These are phyloP conservation scores for Oncorhynchus gorbuscha DNA, from an alignment of 2,113 vertebrate species.

Conservation along the genomic window DNA sequence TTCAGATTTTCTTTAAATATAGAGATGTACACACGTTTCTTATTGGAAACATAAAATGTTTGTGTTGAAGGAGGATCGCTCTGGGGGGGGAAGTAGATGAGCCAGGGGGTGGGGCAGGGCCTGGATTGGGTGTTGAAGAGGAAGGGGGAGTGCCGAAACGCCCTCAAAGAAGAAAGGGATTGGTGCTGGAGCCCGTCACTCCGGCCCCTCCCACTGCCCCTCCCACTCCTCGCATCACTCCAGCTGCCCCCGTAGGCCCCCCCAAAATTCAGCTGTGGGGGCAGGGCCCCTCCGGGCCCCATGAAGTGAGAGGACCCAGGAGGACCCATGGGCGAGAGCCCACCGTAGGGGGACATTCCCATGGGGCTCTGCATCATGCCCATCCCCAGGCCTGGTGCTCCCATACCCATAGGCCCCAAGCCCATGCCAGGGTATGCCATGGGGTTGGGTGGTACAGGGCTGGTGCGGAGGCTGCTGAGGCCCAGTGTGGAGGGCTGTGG, in stretches of 20 bases:
- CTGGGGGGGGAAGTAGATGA: constrained; percentile 25
- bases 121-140: not conserved
- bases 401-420: constrained; percentile 72
- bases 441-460: constrained; percentile 81
- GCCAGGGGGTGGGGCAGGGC: constrained; percentile 44
- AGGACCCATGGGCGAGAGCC: constrained; percentile 75
- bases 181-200: constrained; percentile 75
- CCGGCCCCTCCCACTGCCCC: constrained; percentile 66
- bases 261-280: constrained; percentile 84
- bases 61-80: constrained; percentile 44
- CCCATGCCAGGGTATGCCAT: constrained; percentile 75
- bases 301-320: constrained; percentile 63
- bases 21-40: constrained; percentile 70
- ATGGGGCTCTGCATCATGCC: constrained; percentile 78
- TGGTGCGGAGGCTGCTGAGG: constrained; percentile 84
- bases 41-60: constrained; percentile 64
- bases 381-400: constrained; percentile 57
- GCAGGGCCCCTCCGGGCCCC: constrained; percentile 56
- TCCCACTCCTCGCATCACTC: constrained; percentile 70
- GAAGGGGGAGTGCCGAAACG: constrained; percentile 45
- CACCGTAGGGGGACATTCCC: constrained; percentile 75
- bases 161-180: constrained; percentile 81
- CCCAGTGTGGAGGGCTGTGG: constrained; percentile 80
- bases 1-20: constrained; percentile 70
- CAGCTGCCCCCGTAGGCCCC: constrained; percentile 66